Conservation (phyloP, 2,888 invertebrate species). For the Drosophila paucipuncta region DNA sequence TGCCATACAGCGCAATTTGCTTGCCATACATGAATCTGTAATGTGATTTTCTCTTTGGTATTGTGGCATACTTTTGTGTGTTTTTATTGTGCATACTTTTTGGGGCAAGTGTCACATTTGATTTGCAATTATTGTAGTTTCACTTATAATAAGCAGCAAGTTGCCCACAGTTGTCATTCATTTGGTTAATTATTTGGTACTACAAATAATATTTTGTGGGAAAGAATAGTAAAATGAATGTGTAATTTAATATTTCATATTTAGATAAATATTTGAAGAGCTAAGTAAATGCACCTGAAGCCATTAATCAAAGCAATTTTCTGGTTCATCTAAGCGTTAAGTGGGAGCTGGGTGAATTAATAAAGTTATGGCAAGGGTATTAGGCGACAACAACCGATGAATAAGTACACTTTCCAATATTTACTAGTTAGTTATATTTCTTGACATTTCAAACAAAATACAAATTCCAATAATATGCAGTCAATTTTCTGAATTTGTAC, state of each 20-base stretch:
- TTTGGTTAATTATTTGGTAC: background rate
- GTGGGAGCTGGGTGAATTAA: constrained; percentile 10
- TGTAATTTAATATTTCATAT: background rate
- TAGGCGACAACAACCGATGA: constrained; percentile 24
- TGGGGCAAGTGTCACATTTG: constrained; percentile 31
- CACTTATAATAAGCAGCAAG: constrained; percentile 26
- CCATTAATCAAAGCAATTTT: constrained; percentile 29
- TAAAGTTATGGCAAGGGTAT: constrained; percentile 14
- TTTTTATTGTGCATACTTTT: constrained; percentile 5
- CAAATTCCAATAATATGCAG: constrained; percentile 35
- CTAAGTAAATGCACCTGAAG: constrained; percentile 33
- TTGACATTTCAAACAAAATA: constrained; percentile 27
- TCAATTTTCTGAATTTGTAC: constrained; percentile 23
- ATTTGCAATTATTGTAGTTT: constrained; percentile 56
- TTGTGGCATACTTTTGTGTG: too few relatives aligned
- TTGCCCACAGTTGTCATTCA: constrained; percentile 10
- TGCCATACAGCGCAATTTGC: constrained; percentile 52
- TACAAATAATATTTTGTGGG: background rate
- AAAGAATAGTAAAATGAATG: too few relatives aligned
- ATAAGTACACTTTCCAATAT: background rate
- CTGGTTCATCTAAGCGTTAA: constrained; percentile 2
- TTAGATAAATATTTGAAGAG: background rate
- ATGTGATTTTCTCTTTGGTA: constrained; percentile 50
- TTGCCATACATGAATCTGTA: constrained; percentile 52
- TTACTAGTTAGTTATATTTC: constrained; percentile 1